Percentiles rank a stretch among this genome's conserved stretches.
Conservation (phyloP, 2,888 invertebrate genomes). For the Myopa tessellatipennis region DNA sequence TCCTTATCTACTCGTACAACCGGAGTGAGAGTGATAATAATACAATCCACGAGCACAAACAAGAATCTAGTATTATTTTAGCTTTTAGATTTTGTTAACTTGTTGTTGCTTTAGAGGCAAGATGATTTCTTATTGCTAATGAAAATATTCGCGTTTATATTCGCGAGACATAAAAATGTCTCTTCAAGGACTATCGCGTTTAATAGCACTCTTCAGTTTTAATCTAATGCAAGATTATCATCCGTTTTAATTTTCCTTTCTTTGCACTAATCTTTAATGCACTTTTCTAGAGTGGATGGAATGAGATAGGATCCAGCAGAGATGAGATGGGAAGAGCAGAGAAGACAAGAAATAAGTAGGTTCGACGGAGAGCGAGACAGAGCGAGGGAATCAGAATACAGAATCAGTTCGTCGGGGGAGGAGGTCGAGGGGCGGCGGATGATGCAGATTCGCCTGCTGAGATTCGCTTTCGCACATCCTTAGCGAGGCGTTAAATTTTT, state of each 20-base stretch:
- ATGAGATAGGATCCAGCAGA: not conserved
- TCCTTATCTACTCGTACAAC: too few species aligned
- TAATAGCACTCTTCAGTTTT: not conserved
- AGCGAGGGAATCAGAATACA: too few species aligned
- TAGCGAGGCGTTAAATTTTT: conserved; percentile 32
- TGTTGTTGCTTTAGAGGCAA: too few species aligned
- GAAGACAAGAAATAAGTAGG: too few species aligned
- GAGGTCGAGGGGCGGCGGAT: not conserved
- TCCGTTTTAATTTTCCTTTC: not conserved
- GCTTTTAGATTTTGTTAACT: too few species aligned
- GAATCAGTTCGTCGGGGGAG: not conserved
- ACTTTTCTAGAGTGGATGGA: conserved; percentile 2
- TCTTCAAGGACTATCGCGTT: not conserved
- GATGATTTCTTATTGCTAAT: too few species aligned
- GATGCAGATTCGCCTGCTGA: not conserved
- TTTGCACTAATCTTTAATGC: not conserved
- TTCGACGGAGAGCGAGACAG: too few species aligned
- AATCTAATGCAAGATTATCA: not conserved
- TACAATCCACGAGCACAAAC: too few species aligned
- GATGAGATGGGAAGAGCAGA: too few species aligned
- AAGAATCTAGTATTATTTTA: too few species aligned
- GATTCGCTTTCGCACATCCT: conserved; percentile 18
- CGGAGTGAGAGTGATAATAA: too few species aligned
- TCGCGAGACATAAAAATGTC: not conserved
- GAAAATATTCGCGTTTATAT: too few species aligned